These are phyloP conservation scores for Pygoscelis adeliae DNA, from an alignment of 2,113 vertebrate genomes.

Conservation along the genomic window DNA sequence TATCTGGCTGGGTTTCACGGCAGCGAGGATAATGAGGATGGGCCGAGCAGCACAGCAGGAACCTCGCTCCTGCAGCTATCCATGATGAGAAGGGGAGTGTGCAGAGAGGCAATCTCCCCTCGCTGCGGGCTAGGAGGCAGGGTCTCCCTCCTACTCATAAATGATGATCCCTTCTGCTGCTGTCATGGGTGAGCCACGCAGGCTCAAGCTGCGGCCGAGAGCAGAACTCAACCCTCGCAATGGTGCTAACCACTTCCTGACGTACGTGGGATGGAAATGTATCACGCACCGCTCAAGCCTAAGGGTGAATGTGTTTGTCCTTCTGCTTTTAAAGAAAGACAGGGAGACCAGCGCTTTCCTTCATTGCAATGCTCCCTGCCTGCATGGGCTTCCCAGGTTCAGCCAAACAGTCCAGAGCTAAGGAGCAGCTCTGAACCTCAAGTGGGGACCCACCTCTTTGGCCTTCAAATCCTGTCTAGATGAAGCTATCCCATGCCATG, in stretches of 20 bases:
- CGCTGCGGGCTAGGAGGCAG: rapidly evolving
- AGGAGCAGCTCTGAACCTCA: neutral
- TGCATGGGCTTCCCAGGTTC: neutral
- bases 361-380: neutral
- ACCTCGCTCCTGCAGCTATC: neutral
- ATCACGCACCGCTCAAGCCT: neutral
- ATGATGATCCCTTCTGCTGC: neutral
- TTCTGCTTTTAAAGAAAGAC: neutral
- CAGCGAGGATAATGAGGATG: neutral
- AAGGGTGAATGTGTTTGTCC: neutral
- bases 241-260: neutral
- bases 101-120: neutral
- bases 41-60: neutral
- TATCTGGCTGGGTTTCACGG: neutral
- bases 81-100: neutral
- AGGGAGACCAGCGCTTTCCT: neutral
- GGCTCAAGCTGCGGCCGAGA: neutral
- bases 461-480: neutral
- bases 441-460: neutral
- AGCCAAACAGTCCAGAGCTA: neutral
- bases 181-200: neutral
- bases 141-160: neutral
- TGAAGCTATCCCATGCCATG: neutral
- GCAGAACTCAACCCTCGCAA: neutral
- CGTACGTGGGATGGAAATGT: rapidly evolving